phyloP scores from a whole-genome alignment of 35 echinoderm and acorn worm genomes.

The Chiridota heheva region DNA sequence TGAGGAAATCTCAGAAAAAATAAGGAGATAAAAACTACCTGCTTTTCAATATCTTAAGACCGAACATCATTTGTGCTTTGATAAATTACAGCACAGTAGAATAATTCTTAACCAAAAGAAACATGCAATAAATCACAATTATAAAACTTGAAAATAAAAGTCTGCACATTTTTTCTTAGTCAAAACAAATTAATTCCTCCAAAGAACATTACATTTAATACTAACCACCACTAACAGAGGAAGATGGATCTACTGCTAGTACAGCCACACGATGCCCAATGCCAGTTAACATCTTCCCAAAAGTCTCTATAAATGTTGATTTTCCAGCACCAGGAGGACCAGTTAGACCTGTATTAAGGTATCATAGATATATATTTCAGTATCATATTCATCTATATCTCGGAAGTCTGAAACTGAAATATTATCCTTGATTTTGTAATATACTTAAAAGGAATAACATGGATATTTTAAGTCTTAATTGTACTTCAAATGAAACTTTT shows the following conservation, averaged over 20 bases:
- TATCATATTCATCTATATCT: not conserved
- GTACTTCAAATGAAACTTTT: not conserved
- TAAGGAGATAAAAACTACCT: too few species aligned
- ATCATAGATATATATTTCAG: not conserved
- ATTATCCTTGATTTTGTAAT: not conserved
- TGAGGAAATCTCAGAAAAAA: too few species aligned
- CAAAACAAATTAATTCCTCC: too few species aligned
- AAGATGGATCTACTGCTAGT: constrained; percentile 97
- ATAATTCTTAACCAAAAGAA: too few species aligned
- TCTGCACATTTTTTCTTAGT: too few species aligned
- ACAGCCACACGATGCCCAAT: constrained; percentile 86
- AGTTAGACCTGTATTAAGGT: constrained; percentile 68
- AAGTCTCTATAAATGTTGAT: constrained; percentile 93
- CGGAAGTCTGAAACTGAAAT: not conserved
- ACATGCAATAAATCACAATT: too few species aligned
- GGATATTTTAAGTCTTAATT: not conserved
- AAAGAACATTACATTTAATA: not conserved
- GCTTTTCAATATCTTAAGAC: too few species aligned
- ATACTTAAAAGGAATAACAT: too few species aligned
- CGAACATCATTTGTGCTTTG: too few species aligned
- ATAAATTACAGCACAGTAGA: too few species aligned
- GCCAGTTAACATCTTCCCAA: constrained; percentile 81
- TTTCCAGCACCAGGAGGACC: constrained; percentile 97
- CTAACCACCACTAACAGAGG: constrained; percentile 89
- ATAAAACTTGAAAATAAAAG: too few species aligned